Evolutionary conservation across 2,797 vertebrate species (phyloP).

Genomic region (Macropodus opercularis): DNA sequence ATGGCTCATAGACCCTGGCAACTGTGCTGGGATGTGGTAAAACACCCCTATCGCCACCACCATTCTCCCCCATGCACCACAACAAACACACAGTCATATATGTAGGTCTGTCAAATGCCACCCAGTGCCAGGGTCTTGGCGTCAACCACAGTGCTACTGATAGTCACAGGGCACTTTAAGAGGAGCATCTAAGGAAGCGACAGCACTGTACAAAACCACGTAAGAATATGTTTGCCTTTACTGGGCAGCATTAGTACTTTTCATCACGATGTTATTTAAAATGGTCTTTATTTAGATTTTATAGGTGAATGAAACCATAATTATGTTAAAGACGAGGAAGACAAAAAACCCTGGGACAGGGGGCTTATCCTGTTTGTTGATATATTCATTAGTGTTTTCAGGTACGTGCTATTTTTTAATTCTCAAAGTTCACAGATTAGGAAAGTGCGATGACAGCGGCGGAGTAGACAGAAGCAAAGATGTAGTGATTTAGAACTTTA

Average conservation of each 20-base stretch:
- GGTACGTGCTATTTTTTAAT: conserved; percentile 15
- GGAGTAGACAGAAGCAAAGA: conserved; percentile 18
- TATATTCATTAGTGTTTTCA: background rate
- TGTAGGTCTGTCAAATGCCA: conserved; percentile 71
- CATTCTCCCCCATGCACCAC: conserved; percentile 57
- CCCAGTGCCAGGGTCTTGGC: conserved; percentile 66
- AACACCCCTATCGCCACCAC: conserved; percentile 59
- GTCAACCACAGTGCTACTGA: conserved; percentile 50
- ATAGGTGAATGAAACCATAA: conserved; percentile 38
- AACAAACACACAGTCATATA: conserved; percentile 72
- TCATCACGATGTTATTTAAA: conserved; percentile 35
- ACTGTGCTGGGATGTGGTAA: conserved; percentile 71
- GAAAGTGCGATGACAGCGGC: conserved; percentile 2
- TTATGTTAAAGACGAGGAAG: conserved; percentile 36
- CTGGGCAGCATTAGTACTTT: conserved; percentile 10
- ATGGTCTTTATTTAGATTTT: conserved; percentile 39
- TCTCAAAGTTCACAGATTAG: conserved; percentile 11
- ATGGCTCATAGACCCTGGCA: conserved; percentile 54
- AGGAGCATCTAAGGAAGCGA: conserved; percentile 40
- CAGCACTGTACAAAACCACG: conserved; percentile 36
- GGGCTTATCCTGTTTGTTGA: background rate
- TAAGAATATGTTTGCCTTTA: conserved; percentile 19
- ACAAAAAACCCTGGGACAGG: too few species aligned
- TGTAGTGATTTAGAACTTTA: conserved; percentile 34
- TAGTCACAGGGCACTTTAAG: conserved; percentile 56